Base-by-base conservation (phyloP, 2,113 vertebrate genomes). In the Centropus unirufus region DNA sequence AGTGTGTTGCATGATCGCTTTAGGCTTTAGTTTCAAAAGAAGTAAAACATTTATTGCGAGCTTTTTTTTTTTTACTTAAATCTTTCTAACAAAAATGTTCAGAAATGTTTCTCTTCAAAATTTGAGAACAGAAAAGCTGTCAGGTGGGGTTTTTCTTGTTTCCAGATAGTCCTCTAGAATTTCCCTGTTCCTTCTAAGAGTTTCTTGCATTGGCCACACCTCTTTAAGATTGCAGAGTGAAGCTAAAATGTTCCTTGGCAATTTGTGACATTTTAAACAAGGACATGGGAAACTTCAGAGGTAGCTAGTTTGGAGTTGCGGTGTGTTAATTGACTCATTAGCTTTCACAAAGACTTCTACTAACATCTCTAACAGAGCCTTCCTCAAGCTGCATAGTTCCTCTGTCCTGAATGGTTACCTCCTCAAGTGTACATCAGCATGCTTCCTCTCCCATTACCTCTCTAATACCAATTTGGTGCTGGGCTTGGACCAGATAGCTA, bases 211-310 rank as follows among this genome's bases (percentile, higher is more conserved):
- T 62, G 40, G 16, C 39, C 80, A 22, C 55, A 39, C 19, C 20
- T 77, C 64, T 90, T 87, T 47, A 47, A 72, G 64, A 51, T 8
- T 49, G 44, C 5, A 0, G 36, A 79, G 26, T 7, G 59, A 88
- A 95, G 46, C 19, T 82, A 40, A 75, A 89, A 83, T 3, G 34
- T 58, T 82, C 49, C 29, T 92, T 62, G 58, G 29, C 57, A 73
- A 52, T 82, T 58, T 89, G 36, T 88, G 75, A 76, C 83, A 82
- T 75, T 47, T 49, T 42, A 80, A 83, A 63, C 15, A 77, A 63
- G n/a, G 57, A 29, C 57, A 61, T 6, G 7, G 51, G 21, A 70
- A 42, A 27, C 27, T 68, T 91, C 30, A 59, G 68, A 88, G 21
- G 59, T n/a, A 73, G 64, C 54, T 80, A 57, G 29, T 49, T 20